Conservation (phyloP, 2,113 vertebrate species). For the Pluvialis apricaria region DNA sequence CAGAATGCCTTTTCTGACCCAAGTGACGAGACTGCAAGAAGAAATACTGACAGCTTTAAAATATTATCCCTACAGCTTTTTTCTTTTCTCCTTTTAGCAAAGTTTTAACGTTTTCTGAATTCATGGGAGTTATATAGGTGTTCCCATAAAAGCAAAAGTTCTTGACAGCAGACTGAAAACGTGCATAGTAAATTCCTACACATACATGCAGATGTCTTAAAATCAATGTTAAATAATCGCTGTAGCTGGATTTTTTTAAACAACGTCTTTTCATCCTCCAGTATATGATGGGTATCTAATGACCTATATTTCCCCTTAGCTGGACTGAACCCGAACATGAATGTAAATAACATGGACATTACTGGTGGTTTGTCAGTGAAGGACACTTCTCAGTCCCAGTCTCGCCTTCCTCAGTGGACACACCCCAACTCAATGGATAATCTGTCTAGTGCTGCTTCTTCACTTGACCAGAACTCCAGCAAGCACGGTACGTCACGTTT, state of each 20-base stretch:
- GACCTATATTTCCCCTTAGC: slow-evolving; percentile 65
- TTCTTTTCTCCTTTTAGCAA: not conserved
- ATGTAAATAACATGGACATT: slow-evolving; percentile 96
- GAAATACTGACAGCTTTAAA: not conserved
- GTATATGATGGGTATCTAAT: not conserved
- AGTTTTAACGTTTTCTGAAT: not conserved
- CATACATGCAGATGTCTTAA: not conserved
- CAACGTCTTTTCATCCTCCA: not conserved
- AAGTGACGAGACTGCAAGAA: not conserved
- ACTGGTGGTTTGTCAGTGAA: slow-evolving; percentile 88
- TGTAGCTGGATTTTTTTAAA: not conserved
- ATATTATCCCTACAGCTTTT: not conserved
- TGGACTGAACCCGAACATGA: slow-evolving; percentile 95
- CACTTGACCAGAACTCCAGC: slow-evolving; percentile 92
- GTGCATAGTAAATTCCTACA: not conserved
- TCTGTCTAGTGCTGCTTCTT: slow-evolving; percentile 87
- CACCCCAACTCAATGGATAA: slow-evolving; percentile 94
- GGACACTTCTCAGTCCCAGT: slow-evolving; percentile 94
- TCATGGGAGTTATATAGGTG: not conserved
- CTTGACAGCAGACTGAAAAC: not conserved
- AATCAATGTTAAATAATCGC: not conserved
- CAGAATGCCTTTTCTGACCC: not conserved
- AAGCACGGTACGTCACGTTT: slow-evolving; percentile 82
- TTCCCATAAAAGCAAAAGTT: not conserved
- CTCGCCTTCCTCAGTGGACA: slow-evolving; percentile 98